These are phyloP conservation scores for Ceratotherium simum DNA, from an alignment of 2,113 vertebrate species.

Conservation along the genomic window DNA sequence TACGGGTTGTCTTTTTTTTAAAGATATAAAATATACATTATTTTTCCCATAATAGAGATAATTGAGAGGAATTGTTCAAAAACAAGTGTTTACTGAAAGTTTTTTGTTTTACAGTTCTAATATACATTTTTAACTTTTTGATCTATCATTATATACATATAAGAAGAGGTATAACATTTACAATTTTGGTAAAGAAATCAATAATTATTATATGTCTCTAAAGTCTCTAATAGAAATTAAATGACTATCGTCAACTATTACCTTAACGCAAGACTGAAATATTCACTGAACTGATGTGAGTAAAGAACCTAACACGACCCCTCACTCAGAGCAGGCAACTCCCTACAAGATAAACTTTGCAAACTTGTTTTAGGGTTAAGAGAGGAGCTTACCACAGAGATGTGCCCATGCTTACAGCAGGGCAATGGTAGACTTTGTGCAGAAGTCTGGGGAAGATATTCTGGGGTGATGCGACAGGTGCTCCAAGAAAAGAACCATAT, in stretches of 20 bases:
- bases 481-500: not conserved
- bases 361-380: not conserved
- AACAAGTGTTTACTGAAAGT: not conserved
- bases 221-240: not conserved
- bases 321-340: not conserved
- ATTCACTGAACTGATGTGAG: not conserved
- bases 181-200: not conserved
- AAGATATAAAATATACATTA: not conserved
- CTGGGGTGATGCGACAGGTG: not conserved
- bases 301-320: not conserved
- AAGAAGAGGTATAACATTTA: not conserved
- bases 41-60: not conserved
- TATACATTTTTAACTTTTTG: slow-evolving; percentile 1
- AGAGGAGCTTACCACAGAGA: not conserved
- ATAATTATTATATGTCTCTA: not conserved
- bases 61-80: not conserved
- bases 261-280: not conserved
- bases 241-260: not conserved
- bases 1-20: not conserved
- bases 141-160: not conserved
- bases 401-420: not conserved
- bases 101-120: not conserved
- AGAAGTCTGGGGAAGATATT: not conserved
- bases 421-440: not conserved
- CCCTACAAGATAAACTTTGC: not conserved